Evolutionary conservation across 2,888 invertebrate genomes (phyloP), one percentile per base, ranked within the genome.

Genomic region (Spatulosminthurus flaviceps): DNA sequence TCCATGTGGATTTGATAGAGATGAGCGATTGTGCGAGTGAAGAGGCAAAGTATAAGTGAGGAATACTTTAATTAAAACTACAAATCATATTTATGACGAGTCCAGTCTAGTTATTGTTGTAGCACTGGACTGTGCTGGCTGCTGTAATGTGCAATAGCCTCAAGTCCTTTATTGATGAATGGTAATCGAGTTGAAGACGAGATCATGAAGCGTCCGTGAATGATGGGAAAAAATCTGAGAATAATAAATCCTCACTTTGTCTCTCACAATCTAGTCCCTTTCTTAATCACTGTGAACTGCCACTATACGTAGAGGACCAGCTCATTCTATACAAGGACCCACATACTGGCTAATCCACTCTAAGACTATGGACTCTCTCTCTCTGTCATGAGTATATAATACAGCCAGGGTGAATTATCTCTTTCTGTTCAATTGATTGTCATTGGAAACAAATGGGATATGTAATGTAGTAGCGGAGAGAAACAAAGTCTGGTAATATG

Each of bases 101-200:
- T 24, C 43, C n/a, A 42, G 71, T 71, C 71, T 43, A 71, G 67
- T 71, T 71, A n/a, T 42, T n/a, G n/a, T 71, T 42, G 42, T 51
- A n/a, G 51, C 13, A 13, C 9, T 13, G 7, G 41, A 7, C 41
- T 41, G 13, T 9, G 13, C 41, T 41, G 41, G 41, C 16, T 51
- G 51, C 51, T 80, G 73, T 76, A 66, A 66, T 78, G 75, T 76
- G 69, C 22, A 73, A 73, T 77, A 61, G 73, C 79, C 42, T 64
- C 76, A 22, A 78, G 81, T 76, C 71, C 69, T 79, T 82, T 82
- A 80, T 80, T 80, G 77, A 79, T 79, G 78, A 81, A 81, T 81
- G 74, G 73, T 69, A 79, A 77, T 75, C 70, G 74, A 71, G 77
- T 71, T 28, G 66, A 41, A 76, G 76, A 77, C 16, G 60, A 43